Base-by-base conservation (phyloP, 2,797 vertebrate genomes). In the Ctenopoma multispine region DNA sequence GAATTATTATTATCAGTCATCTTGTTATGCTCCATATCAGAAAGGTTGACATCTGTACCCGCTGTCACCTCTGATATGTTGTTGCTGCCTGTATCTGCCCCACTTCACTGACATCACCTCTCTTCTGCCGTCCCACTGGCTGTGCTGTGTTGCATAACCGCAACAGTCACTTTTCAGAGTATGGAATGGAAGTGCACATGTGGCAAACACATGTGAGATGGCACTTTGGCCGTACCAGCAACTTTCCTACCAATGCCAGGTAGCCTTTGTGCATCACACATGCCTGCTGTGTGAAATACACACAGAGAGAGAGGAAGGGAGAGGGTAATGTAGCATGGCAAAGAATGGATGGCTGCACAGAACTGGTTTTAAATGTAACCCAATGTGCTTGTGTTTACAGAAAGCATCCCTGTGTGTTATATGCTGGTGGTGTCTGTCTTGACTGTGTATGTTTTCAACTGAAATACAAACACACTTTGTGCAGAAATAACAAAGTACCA, bases 61-160 rank as follows among this genome's bases (percentile, higher is more conserved):
- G 46, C 50, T 70, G 34, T 75, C 31, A 71, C 24, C 49, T 63
- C 41, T 72, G 18, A 49, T 41, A 51, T 55, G 29, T 63, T 44
- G n/a, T 47, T 4, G 21, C 46, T 20, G 6, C 4, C 10, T 5
- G n/a, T 47, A 3, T 46, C 70, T 51, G 71, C 61, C 53, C 55
- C 23, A 53, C 68, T 57, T 63, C 71, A 65, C 34, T 40, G 61
- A 53, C 65, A 63, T 56, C 62, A 14, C 36, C 55, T 60, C 57
- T 24, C n/a, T 21, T 55, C 50, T 38, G 31, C 62, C 18, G 44
- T 64, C 27, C 41, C 48, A 55, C 50, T 41, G 31, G 50, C 57
- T 58, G 51, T 34, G 61, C 56, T 53, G 38, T 59, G 77, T 87
- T 80, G 67, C 76, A 65, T 77, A 72, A 79, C 72, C 50, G 27